Evolutionary conservation across 1,140 invertebrate genomes (phyloP), one percentile per base, ranked within the genome.

Genomic region (Littorina saxatilis): DNA sequence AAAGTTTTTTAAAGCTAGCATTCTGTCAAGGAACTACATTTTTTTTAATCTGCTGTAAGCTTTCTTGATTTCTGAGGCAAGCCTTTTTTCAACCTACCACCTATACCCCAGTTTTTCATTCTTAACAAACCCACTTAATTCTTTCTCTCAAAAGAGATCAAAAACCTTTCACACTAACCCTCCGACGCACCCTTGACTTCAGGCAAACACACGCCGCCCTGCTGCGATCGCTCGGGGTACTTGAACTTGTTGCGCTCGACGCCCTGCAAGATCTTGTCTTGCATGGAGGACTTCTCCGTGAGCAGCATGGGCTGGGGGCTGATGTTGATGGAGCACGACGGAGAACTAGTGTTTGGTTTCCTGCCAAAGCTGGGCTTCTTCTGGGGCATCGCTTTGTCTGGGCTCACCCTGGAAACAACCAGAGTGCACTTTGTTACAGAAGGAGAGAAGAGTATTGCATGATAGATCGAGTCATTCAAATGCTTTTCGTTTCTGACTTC

Each of bases 171-270:
- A 43, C 29, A 79, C 80, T 29, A 75, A 90, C 89, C 89, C 87
- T 90, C 90, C 9, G 76, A 23, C 63, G 89, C 88, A 75, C 88
- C 89, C 84, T 86, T 88, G 50, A 90, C 89, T 83, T 90, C 89
- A 27, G 89, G 90, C 37, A 90, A 84, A 83, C 86, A 87, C 23
- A 90, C 74, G 40, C 85, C 80, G 79, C 86, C 85, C 55, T 35
- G 37, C 35, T 82, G 83, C 35, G 70, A 13, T 17, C 68, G 68
- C 2, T 50, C 73, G 20, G 72, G 40, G n/a, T n/a, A 37, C 9
- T 58, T 43, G 68, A 5, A 52, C 47, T 73, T 73, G 27, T 13
- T n/a, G 40, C 47, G 82, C 75, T 73, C 75, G 78, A 75, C 77
- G 40, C 83, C 83, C 37, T 82, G 81, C 4, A 84, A 58, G 0